Evolutionary conservation across 2,113 vertebrate genomes (phyloP), one percentile per base, ranked within the genome.

Genomic region (Asarcornis scutulata): DNA sequence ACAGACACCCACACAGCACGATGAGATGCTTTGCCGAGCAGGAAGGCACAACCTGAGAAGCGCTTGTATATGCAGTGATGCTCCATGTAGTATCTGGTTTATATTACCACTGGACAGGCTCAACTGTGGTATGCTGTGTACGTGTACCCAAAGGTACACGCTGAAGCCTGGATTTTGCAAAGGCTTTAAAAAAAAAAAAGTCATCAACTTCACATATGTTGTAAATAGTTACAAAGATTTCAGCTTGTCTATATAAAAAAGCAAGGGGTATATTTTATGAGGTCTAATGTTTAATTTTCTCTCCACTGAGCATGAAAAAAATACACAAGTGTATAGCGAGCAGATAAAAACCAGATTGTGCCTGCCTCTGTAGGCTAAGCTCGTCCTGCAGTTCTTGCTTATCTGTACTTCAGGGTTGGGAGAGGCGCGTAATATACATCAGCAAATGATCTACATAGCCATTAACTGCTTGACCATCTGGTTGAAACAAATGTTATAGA

Each of bases 321-420:
- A 56, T 36, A 88, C 8, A 31, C 11, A 46, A 31, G 32, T 5
- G 0, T 55, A 46, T 13, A 48, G 27, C 0, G 0, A 48, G 46
- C 25, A 71, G 53, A 77, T 36, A 36, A 74, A 82, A 77, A 88
- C 1, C 25, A 86, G n/a, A 26, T 55, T 88, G 15, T 90, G 34
- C 46, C 59, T 80, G 23, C 23, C 46, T 27, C 26, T 77, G 4
- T 0, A 0, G 42, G 42, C 59, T 73, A 82, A 83, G 23, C 31
- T 83, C 13, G 73, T 83, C 60, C 67, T 53, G 31, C 18, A 36
- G 50, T 27, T 86, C 63, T 77, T 79, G 64, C 59, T 94, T 74
- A 67, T 71, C 42, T 78, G 11, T 91, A 23, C 26, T 86, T 86
- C 84, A 90, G 64, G n/a, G 50, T 74, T 76, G 59, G 31, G 46